Percentiles rank a stretch among this genome's conserved stretches.
phyloP scores from a whole-genome alignment of 2,888 invertebrate species.

The Siphonodentalium dalli region DNA sequence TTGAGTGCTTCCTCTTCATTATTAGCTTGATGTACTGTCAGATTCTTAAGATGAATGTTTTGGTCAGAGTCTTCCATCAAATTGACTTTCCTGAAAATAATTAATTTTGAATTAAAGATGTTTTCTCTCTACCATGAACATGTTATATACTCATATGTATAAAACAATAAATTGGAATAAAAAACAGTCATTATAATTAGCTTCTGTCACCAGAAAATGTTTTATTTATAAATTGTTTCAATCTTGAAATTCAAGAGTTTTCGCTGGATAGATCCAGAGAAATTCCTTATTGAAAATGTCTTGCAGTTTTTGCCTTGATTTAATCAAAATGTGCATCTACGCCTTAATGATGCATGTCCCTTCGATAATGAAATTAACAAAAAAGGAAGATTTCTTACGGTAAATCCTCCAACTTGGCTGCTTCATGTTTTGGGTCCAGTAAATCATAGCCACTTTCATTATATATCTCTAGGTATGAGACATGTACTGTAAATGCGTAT shows the following conservation, averaged over 20 bases:
- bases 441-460: constrained; percentile 66
- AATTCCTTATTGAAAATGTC: too few relatives aligned
- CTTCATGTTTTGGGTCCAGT: constrained; percentile 64
- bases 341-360: too few relatives aligned
- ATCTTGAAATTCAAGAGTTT: too few relatives aligned
- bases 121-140: not conserved
- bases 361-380: too few relatives aligned
- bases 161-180: too few relatives aligned
- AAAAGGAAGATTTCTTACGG: too few relatives aligned
- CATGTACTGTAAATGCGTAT: constrained; percentile 53
- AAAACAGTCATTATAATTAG: too few relatives aligned
- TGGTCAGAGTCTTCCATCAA: constrained; percentile 65
- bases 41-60: constrained; percentile 65
- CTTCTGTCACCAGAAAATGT: not conserved
- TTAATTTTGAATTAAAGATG: too few relatives aligned
- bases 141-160: too few relatives aligned
- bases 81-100: constrained; percentile 58
- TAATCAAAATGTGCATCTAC: not conserved
- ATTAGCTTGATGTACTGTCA: constrained; percentile 60
- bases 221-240: too few relatives aligned
- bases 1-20: constrained; percentile 65
- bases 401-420: constrained; percentile 64
- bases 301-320: too few relatives aligned
- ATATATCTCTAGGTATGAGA: constrained; percentile 66
- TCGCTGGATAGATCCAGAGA: too few relatives aligned